Conservation (phyloP, 2,888 invertebrate species). For the Xylota segnis region DNA sequence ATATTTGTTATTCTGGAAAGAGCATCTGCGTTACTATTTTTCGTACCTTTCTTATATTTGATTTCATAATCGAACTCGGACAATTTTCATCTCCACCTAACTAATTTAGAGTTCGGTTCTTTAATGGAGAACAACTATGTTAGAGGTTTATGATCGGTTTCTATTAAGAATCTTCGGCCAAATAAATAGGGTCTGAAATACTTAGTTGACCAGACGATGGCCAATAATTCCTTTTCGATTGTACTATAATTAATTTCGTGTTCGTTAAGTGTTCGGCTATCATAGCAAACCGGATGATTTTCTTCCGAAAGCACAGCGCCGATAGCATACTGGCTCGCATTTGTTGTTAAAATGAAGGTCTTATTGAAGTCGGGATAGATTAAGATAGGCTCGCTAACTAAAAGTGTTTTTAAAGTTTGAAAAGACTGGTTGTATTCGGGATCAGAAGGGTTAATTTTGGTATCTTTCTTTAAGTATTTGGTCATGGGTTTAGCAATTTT, state of each 20-base stretch:
- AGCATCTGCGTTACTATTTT: constrained; percentile 59
- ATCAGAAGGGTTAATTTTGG: background rate
- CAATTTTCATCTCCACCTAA: constrained; percentile 79
- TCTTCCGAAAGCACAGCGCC: background rate
- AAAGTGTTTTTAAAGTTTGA: constrained; percentile 23
- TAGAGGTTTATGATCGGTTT: constrained; percentile 80
- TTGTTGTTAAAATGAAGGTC: background rate
- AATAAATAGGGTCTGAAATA: constrained; percentile 79
- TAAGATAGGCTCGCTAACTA: constrained; percentile 12
- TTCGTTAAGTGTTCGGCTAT: too few relatives aligned
- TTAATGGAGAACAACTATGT: constrained; percentile 77
- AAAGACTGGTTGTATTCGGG: constrained; percentile 7
- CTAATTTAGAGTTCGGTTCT: constrained; percentile 78
- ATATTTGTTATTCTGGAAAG: constrained; percentile 27
- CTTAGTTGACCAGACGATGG: too few relatives aligned
- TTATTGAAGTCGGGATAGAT: constrained; percentile 18
- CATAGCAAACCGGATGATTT: too few relatives aligned
- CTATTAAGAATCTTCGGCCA: constrained; percentile 78
- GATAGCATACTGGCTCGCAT: constrained; percentile 8
- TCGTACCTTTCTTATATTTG: constrained; percentile 73
- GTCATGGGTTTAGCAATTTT: constrained; percentile 16
- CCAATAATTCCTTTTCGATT: too few relatives aligned
- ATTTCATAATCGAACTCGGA: constrained; percentile 79
- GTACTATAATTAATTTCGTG: too few relatives aligned
- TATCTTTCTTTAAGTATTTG: constrained; percentile 13